phyloP scores from a whole-genome alignment of 2,888 invertebrate species.

The Anoplius nigerrimus region DNA sequence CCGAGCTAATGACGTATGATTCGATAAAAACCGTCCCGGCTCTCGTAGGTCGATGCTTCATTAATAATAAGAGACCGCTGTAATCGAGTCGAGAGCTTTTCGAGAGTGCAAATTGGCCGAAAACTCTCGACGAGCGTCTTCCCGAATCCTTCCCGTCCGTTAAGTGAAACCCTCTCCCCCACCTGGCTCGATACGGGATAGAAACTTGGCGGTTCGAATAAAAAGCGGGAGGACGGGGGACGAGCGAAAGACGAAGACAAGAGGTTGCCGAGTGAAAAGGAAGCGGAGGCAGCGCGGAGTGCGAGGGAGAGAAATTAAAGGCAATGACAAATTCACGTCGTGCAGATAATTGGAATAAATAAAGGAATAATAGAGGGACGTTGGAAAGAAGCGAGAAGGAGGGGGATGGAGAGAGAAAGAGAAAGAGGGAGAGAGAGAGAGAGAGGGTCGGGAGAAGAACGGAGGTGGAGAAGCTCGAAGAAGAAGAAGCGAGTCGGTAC shows the following conservation, averaged over 20 bases:
- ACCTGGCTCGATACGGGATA: neutral
- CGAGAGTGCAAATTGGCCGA: conserved; percentile 41
- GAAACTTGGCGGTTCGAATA: too few relatives aligned
- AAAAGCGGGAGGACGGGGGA: conserved; percentile 4
- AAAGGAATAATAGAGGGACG: conserved; percentile 72
- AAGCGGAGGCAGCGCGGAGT: conserved; percentile 5
- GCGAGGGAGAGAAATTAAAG: conserved; percentile 66
- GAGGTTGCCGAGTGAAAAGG: conserved; percentile 22
- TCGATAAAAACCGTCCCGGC: conserved; percentile 28
- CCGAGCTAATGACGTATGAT: conserved; percentile 35
- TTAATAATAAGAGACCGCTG: conserved; percentile 26
- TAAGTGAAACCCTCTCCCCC: neutral
- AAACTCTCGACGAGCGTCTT: conserved; percentile 40
- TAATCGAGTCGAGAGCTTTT: conserved; percentile 42
- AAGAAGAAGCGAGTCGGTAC: conserved; percentile 56
- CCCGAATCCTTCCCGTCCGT: conserved; percentile 16
- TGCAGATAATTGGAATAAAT: conserved; percentile 74
- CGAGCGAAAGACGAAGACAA: conserved; percentile 19
- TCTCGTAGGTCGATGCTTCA: conserved; percentile 13
- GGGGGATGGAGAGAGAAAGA: conserved; percentile 5
- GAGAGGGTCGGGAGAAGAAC: conserved; percentile 27
- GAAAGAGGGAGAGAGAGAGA: conserved; percentile 26
- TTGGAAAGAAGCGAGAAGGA: conserved; percentile 45
- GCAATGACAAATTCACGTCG: conserved; percentile 74
- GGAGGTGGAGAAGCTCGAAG: conserved; percentile 33